Evolutionary conservation across 2,888 invertebrate genomes (phyloP).

Genomic region (Agrochola litura): DNA sequence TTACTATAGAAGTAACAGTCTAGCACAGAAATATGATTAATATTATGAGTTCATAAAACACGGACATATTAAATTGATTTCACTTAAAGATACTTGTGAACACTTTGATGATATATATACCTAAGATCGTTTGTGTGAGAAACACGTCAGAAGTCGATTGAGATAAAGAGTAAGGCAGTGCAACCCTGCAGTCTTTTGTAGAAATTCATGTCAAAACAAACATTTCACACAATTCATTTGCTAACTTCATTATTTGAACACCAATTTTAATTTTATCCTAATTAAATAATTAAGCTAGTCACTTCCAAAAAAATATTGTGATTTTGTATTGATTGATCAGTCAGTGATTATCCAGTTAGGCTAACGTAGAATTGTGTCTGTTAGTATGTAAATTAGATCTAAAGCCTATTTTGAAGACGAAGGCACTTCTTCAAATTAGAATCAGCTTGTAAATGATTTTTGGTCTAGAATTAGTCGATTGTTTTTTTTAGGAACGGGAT

Average conservation of each 20-base stretch:
- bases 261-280: slow-evolving; percentile 59
- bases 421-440: slow-evolving; percentile 32
- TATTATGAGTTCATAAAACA: slow-evolving; percentile 53
- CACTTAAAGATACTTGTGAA: slow-evolving; percentile 60
- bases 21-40: slow-evolving; percentile 51
- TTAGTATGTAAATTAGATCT: slow-evolving; percentile 8
- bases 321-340: slow-evolving; percentile 52
- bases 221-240: slow-evolving; percentile 50
- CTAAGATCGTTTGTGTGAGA: slow-evolving; percentile 54
- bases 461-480: slow-evolving; percentile 43
- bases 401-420: slow-evolving; percentile 41
- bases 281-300: slow-evolving; percentile 69
- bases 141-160: slow-evolving; percentile 59
- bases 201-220: slow-evolving; percentile 61
- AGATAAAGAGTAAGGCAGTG: slow-evolving; percentile 70
- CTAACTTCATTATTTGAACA: slow-evolving; percentile 46
- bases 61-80: slow-evolving; percentile 51
- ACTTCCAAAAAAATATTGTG: slow-evolving; percentile 51
- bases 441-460: slow-evolving; percentile 40
- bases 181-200: slow-evolving; percentile 74
- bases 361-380: slow-evolving; percentile 16
- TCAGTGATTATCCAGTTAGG: slow-evolving; percentile 30
- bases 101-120: slow-evolving; percentile 58
- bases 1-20: slow-evolving; percentile 64
- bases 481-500: slow-evolving; percentile 23